Percentiles rank a stretch among this genome's conserved stretches.
Evolutionary conservation across 1,140 invertebrate species (phyloP).

Genomic region (Drosophila pandora): DNA sequence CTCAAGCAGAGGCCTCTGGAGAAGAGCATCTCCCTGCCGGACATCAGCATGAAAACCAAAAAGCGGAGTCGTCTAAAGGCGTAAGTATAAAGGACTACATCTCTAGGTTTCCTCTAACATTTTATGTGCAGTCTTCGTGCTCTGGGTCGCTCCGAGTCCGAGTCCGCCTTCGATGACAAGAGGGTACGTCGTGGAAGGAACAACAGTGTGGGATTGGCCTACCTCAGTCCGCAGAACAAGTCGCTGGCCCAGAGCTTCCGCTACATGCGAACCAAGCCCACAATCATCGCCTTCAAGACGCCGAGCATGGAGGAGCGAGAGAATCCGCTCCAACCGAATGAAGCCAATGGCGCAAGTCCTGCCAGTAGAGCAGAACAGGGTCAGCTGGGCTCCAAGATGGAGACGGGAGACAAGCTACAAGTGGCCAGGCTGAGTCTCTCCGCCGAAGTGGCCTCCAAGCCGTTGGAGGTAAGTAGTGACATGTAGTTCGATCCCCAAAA

Average conservation of each 20-base stretch:
- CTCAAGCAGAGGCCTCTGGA: conserved; percentile 85
- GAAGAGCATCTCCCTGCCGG: conserved; percentile 92
- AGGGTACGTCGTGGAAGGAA: conserved; percentile 87
- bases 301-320: conserved; percentile 89
- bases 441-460: conserved; percentile 88
- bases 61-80: conserved; percentile 88
- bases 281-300: conserved; percentile 93
- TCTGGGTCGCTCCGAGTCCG: conserved; percentile 91
- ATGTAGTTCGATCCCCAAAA: conserved; percentile 12
- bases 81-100: conserved; percentile 85
- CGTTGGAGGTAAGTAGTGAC: conserved; percentile 88
- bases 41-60: conserved; percentile 90
- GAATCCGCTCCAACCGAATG: conserved; percentile 63
- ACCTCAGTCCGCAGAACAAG: conserved; percentile 90
- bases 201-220: conserved; percentile 88
- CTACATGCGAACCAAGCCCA: conserved; percentile 94
- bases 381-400: conserved; percentile 41
- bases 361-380: conserved; percentile 85
- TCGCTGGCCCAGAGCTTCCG: conserved; percentile 91
- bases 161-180: conserved; percentile 89
- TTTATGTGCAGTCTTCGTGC: conserved; percentile 84
- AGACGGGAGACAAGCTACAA: conserved; percentile 47
- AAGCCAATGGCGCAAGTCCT: conserved; percentile 1
- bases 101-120: neutral
- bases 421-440: conserved; percentile 81